These are phyloP conservation scores for Tragelaphus scriptus DNA, from an alignment of 2,113 vertebrate genomes.

Conservation along the genomic window DNA sequence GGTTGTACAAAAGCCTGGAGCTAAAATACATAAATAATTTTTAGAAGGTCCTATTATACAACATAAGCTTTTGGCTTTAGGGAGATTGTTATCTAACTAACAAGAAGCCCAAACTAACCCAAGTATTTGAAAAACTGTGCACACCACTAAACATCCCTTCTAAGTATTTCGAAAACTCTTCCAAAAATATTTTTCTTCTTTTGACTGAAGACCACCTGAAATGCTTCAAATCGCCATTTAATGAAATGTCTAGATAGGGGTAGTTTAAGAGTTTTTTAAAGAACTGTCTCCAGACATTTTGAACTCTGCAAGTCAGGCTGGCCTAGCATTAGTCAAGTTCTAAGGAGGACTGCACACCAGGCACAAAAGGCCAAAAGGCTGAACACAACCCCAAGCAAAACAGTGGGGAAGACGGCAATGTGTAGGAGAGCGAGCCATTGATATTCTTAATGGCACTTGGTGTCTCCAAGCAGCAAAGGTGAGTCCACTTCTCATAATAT, in stretches of 20 bases:
- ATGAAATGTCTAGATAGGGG: slow-evolving; percentile 69
- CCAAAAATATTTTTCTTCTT: slow-evolving; percentile 57
- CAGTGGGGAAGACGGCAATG: not conserved
- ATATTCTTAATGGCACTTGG: not conserved
- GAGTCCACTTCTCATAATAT: not conserved
- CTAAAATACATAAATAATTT: slow-evolving; percentile 72
- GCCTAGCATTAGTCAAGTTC: slow-evolving; percentile 49
- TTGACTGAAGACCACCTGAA: not conserved
- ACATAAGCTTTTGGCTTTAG: slow-evolving; percentile 65
- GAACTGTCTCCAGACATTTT: slow-evolving; percentile 36
- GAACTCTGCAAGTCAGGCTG: slow-evolving; percentile 51
- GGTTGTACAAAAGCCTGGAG: slow-evolving; percentile 74
- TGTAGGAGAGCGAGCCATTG: not conserved
- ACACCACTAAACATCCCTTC: not conserved
- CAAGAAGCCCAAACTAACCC: slow-evolving; percentile 66
- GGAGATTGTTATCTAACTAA: slow-evolving; percentile 67
- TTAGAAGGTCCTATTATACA: slow-evolving; percentile 72
- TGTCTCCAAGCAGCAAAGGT: not conserved
- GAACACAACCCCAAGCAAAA: slow-evolving; percentile 61
- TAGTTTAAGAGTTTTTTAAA: slow-evolving; percentile 70
- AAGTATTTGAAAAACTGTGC: slow-evolving; percentile 17
- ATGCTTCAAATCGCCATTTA: slow-evolving; percentile 41
- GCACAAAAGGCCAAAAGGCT: slow-evolving; percentile 51
- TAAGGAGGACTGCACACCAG: slow-evolving; percentile 47
- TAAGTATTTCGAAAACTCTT: slow-evolving; percentile 57